Conservation (phyloP, 2,888 invertebrate genomes). For the Parthenolecanium corni region DNA sequence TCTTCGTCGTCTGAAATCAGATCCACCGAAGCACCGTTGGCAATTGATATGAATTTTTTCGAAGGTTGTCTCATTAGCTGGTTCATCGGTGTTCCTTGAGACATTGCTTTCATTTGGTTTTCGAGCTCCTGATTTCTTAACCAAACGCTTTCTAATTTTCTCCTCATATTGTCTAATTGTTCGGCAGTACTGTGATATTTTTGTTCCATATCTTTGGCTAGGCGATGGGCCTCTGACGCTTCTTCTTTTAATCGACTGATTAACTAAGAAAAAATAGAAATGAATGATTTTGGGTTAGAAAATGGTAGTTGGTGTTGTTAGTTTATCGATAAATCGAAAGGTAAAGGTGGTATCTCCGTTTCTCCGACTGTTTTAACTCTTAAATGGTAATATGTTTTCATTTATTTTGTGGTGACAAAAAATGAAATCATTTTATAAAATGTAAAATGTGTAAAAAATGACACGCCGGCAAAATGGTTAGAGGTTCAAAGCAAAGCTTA, state of each 20-base stretch:
- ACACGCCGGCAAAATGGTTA: no score
- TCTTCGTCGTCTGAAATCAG: constrained; percentile 33
- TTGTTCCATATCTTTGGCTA: constrained; percentile 67
- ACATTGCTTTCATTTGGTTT: constrained; percentile 55
- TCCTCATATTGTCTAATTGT: constrained; percentile 59
- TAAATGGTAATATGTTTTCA: no score
- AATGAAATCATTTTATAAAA: no score
- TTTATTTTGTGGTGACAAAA: no score
- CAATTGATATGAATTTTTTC: constrained; percentile 34
- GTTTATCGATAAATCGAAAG: no score
- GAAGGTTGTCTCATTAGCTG: constrained; percentile 35
- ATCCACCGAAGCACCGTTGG: constrained; percentile 32
- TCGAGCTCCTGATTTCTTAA: constrained; percentile 65
- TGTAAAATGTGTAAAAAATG: no score
- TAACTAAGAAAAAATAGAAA: constrained; percentile 32
- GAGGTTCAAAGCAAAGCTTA: no score
- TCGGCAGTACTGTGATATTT: constrained; percentile 65
- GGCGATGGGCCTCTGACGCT: constrained; percentile 62
- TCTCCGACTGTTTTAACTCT: no score
- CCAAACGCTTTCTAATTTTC: constrained; percentile 67
- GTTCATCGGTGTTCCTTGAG: constrained; percentile 27
- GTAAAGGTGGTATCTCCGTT: no score
- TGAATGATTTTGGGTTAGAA: background rate
- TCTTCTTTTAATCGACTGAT: constrained; percentile 51
- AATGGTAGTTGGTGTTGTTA: no score